phyloP scores from a whole-genome alignment of 2,888 invertebrate species.

The Apamea crenata region DNA sequence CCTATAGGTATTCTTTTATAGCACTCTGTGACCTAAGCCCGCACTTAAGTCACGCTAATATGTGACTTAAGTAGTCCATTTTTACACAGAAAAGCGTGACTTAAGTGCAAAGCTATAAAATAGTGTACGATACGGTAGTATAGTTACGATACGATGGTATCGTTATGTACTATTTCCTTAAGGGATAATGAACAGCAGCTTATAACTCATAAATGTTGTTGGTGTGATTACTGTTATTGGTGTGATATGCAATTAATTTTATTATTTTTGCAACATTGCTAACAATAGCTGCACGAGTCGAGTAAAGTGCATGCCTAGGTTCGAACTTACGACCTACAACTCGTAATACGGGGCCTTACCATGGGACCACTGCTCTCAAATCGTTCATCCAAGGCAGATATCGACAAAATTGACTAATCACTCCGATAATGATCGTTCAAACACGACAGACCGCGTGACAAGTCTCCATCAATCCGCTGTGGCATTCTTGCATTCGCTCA shows the following conservation, averaged over 20 bases:
- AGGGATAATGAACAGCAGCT: background rate
- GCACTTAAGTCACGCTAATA: no score
- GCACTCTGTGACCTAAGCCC: no score
- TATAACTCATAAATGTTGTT: no score
- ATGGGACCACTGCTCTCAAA: background rate
- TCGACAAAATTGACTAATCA: constrained; percentile 15
- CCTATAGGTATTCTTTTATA: background rate
- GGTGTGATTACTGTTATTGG: constrained; percentile 1
- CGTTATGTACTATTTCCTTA: background rate
- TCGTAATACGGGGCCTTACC: background rate
- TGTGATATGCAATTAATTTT: constrained; percentile 9
- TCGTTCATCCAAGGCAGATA: background rate
- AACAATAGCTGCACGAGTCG: no score
- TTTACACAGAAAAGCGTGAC: no score
- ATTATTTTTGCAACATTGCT: background rate
- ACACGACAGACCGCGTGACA: constrained; percentile 27
- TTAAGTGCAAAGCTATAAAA: no score
- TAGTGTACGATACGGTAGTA: no score
- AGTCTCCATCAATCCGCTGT: background rate
- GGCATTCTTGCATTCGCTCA: background rate
- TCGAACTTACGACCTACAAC: no score
- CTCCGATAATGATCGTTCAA: background rate
- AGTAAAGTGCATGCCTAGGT: no score
- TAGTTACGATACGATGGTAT: no score
- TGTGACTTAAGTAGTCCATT: no score